These are phyloP conservation scores for Nothocercus nigrocapillus DNA, from an alignment of 2,113 vertebrate genomes.

Conservation along the genomic window DNA sequence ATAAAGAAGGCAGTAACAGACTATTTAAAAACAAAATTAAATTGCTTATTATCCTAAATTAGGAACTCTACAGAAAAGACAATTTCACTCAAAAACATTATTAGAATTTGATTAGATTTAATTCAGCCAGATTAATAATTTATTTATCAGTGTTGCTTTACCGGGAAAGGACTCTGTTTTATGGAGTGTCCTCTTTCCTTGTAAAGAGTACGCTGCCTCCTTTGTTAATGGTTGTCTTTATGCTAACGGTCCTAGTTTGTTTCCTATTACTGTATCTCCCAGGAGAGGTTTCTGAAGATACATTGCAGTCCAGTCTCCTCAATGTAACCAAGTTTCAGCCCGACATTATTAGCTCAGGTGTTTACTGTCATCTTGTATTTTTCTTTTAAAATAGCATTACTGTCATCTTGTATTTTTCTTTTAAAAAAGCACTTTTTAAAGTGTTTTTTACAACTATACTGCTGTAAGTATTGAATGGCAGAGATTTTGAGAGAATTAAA, in stretches of 20 bases:
- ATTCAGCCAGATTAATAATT: neutral
- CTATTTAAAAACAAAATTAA: neutral
- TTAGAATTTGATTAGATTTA: neutral
- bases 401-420: neutral
- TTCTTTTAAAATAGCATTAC: neutral
- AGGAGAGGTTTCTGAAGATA: neutral
- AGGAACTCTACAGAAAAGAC: neutral
- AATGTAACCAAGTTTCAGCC: neutral
- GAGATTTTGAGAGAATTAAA: neutral
- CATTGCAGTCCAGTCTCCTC: neutral
- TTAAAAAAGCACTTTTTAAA: neutral
- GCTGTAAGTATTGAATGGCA: too few species aligned
- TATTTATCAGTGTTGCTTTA: neutral
- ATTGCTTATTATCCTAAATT: neutral
- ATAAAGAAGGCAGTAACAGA: neutral
- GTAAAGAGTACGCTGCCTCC: neutral
- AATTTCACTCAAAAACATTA: neutral
- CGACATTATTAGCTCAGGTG: neutral
- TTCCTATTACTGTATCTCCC: neutral
- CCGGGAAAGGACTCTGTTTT: neutral
- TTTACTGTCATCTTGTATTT: neutral
- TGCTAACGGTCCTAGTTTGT: neutral
- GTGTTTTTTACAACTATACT: neutral
- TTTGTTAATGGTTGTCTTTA: neutral
- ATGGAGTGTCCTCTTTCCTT: neutral